Base-by-base conservation (phyloP, 2,888 invertebrate genomes). In the Dicycla oo region DNA sequence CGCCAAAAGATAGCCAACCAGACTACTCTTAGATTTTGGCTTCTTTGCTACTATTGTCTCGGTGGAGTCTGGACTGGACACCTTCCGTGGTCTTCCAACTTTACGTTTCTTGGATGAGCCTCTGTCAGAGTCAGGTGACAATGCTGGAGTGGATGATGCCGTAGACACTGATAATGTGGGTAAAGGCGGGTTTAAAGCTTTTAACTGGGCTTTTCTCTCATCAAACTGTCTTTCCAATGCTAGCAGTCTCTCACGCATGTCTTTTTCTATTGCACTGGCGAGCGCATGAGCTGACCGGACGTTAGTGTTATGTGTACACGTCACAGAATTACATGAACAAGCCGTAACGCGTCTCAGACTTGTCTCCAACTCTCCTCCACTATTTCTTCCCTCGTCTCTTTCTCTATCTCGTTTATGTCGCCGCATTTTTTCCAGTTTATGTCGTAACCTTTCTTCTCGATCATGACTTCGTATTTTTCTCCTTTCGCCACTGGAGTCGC, bases 31-130 rank as follows among this genome's bases (percentile, higher is more conserved):
- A n/a, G 96, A 97, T 88, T 97, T 97, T 0, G 98, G 97, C 90
- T 98, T 98, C 89, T 98, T 98, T 5, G 98, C 97, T 0, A 98
- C 98, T 66, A 98, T 98, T 0, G 98, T 98, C 93, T 98, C 98
- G 0, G 98, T 98, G 0, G 97, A 97, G 80, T 97, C 96, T 7
- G 96, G 96, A 72, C 96, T 97, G 69, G 97, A 96, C 18, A 98
- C 96, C 88, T 98, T 98, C 81, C 98, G 97, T 0, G 98, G 98
- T 82, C 98, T 96, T 0, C 98, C 98, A 0, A 98, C 98, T 95
- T 98, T 98, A 15, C 98, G 97, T 90, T 98, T 98, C 87, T 98
- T 97, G 0, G 97, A 97, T 0, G 97, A 97, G 1, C 96, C 95
- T 84, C 95, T 90, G 68, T 96, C 96, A 2, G 96, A 95, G 79